A percentile compares a stretch with the other conserved stretches of the same genome.
These are phyloP conservation scores for Mantis religiosa DNA, from an alignment of 2,888 invertebrate species.

Conservation along the genomic window DNA sequence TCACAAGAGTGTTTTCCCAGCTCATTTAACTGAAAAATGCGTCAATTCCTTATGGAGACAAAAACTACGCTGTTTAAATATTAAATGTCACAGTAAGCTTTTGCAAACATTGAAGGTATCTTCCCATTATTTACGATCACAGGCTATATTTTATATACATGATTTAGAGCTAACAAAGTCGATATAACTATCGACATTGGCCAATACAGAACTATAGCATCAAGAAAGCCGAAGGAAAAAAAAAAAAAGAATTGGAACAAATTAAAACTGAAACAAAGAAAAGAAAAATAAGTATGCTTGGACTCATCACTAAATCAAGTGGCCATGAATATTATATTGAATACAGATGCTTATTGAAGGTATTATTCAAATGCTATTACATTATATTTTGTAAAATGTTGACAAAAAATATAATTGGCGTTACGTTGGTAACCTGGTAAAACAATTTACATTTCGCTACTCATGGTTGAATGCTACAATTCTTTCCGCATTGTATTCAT, in stretches of 20 bases:
- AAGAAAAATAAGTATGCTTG: too few relatives aligned
- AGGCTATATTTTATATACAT: not conserved
- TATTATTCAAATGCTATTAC: too few relatives aligned
- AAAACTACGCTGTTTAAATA: not conserved
- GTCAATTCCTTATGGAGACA: not conserved
- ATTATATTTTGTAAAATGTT: too few relatives aligned
- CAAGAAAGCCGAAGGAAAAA: not conserved
- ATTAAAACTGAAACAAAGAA: not conserved
- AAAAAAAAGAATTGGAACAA: not conserved
- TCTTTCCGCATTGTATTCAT: too few relatives aligned
- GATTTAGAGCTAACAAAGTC: constrained; percentile 13
- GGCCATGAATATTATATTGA: too few relatives aligned
- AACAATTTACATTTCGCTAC: too few relatives aligned
- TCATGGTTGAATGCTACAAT: too few relatives aligned
- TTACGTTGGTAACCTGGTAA: too few relatives aligned
- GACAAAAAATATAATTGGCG: too few relatives aligned
- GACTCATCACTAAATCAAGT: too few relatives aligned
- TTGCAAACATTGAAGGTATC: not conserved
- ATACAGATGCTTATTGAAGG: too few relatives aligned
- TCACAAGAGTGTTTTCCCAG: not conserved
- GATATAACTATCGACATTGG: not conserved
- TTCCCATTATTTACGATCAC: constrained; percentile 3
- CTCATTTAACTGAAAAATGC: not conserved
- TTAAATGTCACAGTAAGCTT: not conserved
- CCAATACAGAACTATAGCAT: not conserved